These are phyloP conservation scores for Craniophora ligustri DNA, from an alignment of 2,888 invertebrate species.

Conservation along the genomic window DNA sequence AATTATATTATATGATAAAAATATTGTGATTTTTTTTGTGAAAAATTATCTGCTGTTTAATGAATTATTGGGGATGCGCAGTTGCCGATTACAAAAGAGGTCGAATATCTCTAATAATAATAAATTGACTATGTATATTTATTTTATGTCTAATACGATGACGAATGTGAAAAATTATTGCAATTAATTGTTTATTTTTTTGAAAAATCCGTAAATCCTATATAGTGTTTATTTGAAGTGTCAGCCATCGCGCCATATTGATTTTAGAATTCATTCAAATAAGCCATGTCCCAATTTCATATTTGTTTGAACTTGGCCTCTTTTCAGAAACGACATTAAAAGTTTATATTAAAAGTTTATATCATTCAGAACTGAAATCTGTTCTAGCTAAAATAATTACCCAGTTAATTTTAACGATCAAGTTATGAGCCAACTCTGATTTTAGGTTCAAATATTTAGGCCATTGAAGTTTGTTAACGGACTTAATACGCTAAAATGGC, in stretches of 20 bases:
- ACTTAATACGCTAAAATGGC: too few species aligned
- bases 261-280: conserved; percentile 19
- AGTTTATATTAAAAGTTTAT: conserved; percentile 16
- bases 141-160: too few species aligned
- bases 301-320: conserved; percentile 45
- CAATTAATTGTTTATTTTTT: conserved; percentile 3
- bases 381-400: conserved; percentile 39
- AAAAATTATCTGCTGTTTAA: too few species aligned
- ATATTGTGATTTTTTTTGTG: not conserved
- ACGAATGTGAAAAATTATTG: too few species aligned
- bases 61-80: too few species aligned
- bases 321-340: conserved; percentile 24
- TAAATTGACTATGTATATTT: too few species aligned
- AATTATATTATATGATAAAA: not conserved
- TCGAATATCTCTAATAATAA: too few species aligned
- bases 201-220: too few species aligned
- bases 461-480: conserved; percentile 15
- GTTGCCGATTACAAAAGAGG: too few species aligned
- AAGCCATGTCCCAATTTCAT: conserved; percentile 25
- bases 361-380: too few species aligned
- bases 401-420: conserved; percentile 35
- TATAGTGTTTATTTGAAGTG: too few species aligned
- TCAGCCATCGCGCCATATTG: conserved; percentile 38
- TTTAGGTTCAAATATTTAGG: conserved; percentile 40
- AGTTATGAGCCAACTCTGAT: conserved; percentile 29